A percentile compares a stretch with the other conserved stretches of the same genome.
Evolutionary conservation across 2,113 vertebrate genomes (phyloP).

Genomic region (Brachirus orientalis): DNA sequence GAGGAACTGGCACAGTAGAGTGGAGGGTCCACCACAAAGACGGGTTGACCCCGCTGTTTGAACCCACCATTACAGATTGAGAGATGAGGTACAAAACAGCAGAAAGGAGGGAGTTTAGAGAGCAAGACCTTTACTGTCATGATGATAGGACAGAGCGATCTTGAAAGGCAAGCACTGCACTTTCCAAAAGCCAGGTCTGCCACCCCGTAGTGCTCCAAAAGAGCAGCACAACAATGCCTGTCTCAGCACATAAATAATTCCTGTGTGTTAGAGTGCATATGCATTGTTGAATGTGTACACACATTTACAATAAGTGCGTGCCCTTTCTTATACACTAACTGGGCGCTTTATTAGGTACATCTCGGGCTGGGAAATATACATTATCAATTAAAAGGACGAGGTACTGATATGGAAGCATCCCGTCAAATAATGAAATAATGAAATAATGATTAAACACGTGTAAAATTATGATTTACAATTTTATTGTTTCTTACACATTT

Average conservation of each 20-base stretch:
- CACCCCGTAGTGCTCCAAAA: conserved; percentile 62
- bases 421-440: too few relatives aligned
- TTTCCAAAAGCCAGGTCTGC: conserved; percentile 48
- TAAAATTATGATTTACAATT: too few relatives aligned
- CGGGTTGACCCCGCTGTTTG: conserved; percentile 35
- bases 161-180: conserved; percentile 62
- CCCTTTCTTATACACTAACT: neutral
- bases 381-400: too few relatives aligned
- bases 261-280: conserved; percentile 23
- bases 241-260: conserved; percentile 78
- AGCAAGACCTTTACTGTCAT: conserved; percentile 54
- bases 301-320: conserved; percentile 8
- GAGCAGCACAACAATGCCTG: conserved; percentile 70
- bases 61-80: conserved; percentile 25
- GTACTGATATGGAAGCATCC: too few relatives aligned
- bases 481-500: too few relatives aligned
- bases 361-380: too few relatives aligned
- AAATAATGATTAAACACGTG: too few relatives aligned
- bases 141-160: conserved; percentile 44
- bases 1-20: conserved; percentile 32
- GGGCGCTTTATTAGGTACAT: too few relatives aligned
- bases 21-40: conserved; percentile 24
- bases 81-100: neutral
- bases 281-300: conserved; percentile 16
- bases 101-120: conserved; percentile 26